Evolutionary conservation across 2,888 invertebrate genomes (phyloP).

Genomic region (Microchrysa polita): DNA sequence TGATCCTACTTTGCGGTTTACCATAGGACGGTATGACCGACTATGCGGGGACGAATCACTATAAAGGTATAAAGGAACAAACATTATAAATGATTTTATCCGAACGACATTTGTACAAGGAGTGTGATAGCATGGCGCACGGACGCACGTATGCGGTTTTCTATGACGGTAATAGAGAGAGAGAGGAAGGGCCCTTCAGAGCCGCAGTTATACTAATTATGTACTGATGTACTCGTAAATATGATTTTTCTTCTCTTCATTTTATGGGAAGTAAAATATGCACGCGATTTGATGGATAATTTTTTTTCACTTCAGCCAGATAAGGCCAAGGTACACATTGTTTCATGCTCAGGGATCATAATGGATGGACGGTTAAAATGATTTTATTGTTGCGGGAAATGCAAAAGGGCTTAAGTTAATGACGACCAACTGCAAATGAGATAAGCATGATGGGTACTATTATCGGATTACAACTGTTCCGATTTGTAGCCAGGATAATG

Average conservation of each 20-base stretch:
- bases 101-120: slow-evolving; percentile 23
- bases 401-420: no score
- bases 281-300: slow-evolving; percentile 18
- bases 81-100: slow-evolving; percentile 36
- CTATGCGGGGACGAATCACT: neutral
- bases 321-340: neutral
- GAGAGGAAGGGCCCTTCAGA: no score
- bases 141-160: neutral
- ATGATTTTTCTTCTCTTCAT: no score
- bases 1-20: neutral
- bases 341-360: neutral
- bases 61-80: slow-evolving; percentile 25
- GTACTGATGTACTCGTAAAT: no score
- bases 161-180: neutral
- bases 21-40: neutral
- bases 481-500: no score
- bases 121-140: neutral
- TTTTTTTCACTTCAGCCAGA: neutral
- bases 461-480: no score
- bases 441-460: no score
- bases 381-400: neutral
- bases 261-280: neutral
- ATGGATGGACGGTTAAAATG: neutral
- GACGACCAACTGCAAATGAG: no score
- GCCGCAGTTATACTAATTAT: no score